Conservation (phyloP, 2,797 vertebrate species). For the Myotis myotis region DNA sequence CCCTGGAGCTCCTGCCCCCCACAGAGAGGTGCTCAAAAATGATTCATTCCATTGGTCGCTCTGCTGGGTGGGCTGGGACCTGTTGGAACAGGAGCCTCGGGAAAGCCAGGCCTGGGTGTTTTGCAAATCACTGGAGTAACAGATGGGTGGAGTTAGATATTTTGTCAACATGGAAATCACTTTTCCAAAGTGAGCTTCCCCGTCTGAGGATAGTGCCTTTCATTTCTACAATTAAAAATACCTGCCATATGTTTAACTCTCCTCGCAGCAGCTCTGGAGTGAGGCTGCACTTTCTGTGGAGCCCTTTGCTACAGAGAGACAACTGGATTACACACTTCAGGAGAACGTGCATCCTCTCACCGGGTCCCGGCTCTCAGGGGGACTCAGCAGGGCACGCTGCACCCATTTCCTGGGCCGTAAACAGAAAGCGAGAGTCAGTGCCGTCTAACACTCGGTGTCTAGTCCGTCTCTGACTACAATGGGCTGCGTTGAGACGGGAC, state of each 20-base stretch:
- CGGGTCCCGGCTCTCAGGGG: not conserved
- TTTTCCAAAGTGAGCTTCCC: constrained; percentile 62
- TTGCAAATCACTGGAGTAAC: constrained; percentile 59
- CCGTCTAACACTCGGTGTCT: not conserved
- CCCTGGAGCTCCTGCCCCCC: not conserved
- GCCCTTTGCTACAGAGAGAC: not conserved
- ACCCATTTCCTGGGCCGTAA: not conserved
- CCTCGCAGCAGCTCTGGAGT: constrained; percentile 38
- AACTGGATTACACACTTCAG: not conserved
- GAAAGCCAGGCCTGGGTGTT: not conserved
- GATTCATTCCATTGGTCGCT: not conserved
- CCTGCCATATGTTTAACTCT: constrained; percentile 75
- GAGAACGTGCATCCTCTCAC: not conserved
- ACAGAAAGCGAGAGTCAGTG: not conserved
- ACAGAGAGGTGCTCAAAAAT: not conserved
- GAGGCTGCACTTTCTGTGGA: not conserved
- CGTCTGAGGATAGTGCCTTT: constrained; percentile 58
- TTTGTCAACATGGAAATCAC: constrained; percentile 74
- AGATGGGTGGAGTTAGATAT: constrained; percentile 70
- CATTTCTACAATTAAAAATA: constrained; percentile 69
- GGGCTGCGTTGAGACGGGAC: not conserved
- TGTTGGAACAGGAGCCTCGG: not conserved
- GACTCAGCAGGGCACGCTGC: fast-evolving
- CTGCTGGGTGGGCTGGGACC: not conserved
- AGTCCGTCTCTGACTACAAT: not conserved